Evolutionary conservation across 2,888 invertebrate species (phyloP).

Genomic region (Xylota sylvarum): DNA sequence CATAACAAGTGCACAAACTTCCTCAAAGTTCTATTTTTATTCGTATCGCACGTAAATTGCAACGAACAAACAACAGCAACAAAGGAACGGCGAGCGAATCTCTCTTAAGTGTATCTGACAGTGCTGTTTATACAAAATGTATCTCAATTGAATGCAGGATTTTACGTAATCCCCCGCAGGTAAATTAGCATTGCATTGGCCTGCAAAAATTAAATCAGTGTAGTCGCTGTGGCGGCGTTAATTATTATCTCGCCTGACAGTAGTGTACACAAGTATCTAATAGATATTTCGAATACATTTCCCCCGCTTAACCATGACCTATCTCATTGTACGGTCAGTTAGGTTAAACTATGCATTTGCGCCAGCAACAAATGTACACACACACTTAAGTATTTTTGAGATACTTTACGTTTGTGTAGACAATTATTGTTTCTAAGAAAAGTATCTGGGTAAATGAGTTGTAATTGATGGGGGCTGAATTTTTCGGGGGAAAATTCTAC

Average conservation of each 20-base stretch:
- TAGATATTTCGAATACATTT: conserved; percentile 49
- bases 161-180: conserved; percentile 38
- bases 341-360: conserved; percentile 52
- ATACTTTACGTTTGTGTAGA: background rate
- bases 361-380: conserved; percentile 13
- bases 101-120: background rate
- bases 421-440: background rate
- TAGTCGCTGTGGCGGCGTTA: conserved; percentile 12
- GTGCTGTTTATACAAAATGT: conserved; percentile 23
- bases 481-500: background rate
- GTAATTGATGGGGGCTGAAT: background rate
- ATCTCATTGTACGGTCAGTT: conserved; percentile 62
- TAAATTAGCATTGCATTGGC: conserved; percentile 31
- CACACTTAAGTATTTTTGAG: background rate
- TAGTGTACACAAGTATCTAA: conserved; percentile 19
- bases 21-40: conserved; percentile 33
- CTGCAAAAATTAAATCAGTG: conserved; percentile 4
- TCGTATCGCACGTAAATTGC: background rate
- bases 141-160: conserved; percentile 31
- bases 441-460: background rate
- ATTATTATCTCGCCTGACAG: conserved; percentile 2
- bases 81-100: background rate
- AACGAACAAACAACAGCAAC: background rate
- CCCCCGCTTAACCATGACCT: conserved; percentile 58
- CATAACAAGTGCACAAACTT: conserved; percentile 38